Conservation (phyloP, 1,140 invertebrate species). For the Aphelenchoides fujianensis region DNA sequence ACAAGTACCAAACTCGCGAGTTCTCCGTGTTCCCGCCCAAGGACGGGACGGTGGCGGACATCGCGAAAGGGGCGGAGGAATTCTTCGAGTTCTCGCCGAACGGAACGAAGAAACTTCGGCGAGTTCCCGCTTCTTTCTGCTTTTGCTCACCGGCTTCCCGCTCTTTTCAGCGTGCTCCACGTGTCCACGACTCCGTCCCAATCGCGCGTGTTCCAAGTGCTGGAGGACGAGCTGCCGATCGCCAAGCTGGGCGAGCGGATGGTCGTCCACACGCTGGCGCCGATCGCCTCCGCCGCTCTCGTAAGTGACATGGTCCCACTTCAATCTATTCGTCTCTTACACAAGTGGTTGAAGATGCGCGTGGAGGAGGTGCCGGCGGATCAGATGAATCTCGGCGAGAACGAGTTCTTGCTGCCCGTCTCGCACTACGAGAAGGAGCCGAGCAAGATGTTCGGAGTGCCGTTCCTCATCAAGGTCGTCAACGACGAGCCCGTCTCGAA, state of each 20-base stretch:
- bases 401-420: slow-evolving; percentile 89
- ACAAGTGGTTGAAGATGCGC: slow-evolving; percentile 68
- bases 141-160: background rate
- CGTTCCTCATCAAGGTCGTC: slow-evolving; percentile 86
- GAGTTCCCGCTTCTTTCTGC: slow-evolving; percentile 30
- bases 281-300: slow-evolving; percentile 61
- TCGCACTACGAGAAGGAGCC: slow-evolving; percentile 96
- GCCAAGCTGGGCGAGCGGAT: slow-evolving; percentile 25
- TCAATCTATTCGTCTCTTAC: background rate
- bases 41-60: slow-evolving; percentile 81
- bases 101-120: slow-evolving; percentile 78
- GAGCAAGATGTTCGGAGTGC: slow-evolving; percentile 93
- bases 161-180: slow-evolving; percentile 34
- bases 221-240: slow-evolving; percentile 63
- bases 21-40: slow-evolving; percentile 69
- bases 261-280: slow-evolving; percentile 22
- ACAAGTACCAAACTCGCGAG: slow-evolving; percentile 55
- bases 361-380: slow-evolving; percentile 93
- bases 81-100: slow-evolving; percentile 73
- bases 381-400: slow-evolving; percentile 73
- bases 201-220: slow-evolving; percentile 63
- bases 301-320: background rate
- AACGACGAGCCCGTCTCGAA: slow-evolving; percentile 80
- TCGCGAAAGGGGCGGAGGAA: slow-evolving; percentile 88
- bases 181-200: slow-evolving; percentile 28